Base-by-base conservation (phyloP, 2,888 invertebrate genomes). In the Calameuta pallipes region DNA sequence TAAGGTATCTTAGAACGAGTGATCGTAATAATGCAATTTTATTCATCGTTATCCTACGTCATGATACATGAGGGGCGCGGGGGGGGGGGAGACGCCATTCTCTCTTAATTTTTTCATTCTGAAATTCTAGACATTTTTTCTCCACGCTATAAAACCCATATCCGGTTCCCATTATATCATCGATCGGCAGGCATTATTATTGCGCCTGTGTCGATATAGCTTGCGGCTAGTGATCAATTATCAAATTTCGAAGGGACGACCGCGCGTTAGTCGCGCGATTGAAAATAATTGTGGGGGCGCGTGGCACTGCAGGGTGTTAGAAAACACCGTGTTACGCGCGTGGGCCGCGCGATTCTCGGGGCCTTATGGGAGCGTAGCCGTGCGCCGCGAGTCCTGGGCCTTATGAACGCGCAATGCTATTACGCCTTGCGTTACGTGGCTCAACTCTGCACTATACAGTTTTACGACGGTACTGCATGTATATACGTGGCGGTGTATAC, bases 301-400 rank as follows among this genome's bases (percentile, higher is more conserved):
- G 85, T 83, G 84, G 86, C 85, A 82, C 83, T 81, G 81, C 84
- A 83, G 82, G 83, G 82, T 83, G 84, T 88, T 90, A 88, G 87
- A 89, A 89, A 89, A 87, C 86, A 89, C 86, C 85, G 87, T 87
- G 88, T 87, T 89, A 87, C 89, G 87, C 88, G 88, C 87, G 87
- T 89, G 85, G 87, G 88, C 82, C 83, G 85, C 37, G 35, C 79
- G 75, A 69, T 69, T 69, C 75, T 71, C 79, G 31, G 74, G 73
- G 23, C 41, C 41, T 23, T 23, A 56, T 23, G 23, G 23, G 41
- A 56, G 23, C 41, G 41, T 23, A 56, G 41, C 23, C 23, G 41
- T 23, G 23, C 41, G 23, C 56, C 71, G 12, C 71, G 71, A 71
- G 71, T 71, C 71, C 31, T 34, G 31, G 33, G 71, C 56, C 73